These are phyloP conservation scores for Hemiscyllium ocellatum DNA, from an alignment of 2,113 vertebrate genomes.

Conservation along the genomic window DNA sequence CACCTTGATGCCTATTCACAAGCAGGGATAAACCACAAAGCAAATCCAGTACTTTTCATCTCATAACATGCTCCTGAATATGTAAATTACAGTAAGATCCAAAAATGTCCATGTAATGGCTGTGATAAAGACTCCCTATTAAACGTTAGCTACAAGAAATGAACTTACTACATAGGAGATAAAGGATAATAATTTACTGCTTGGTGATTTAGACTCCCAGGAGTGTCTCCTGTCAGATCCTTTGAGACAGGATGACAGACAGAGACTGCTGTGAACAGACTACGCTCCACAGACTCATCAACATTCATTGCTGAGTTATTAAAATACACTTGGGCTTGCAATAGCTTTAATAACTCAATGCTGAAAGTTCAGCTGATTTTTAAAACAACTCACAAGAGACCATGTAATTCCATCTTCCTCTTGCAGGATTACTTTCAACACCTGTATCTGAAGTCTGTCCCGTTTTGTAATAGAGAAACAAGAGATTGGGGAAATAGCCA, in stretches of 20 bases:
- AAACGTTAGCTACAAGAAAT: slow-evolving; percentile 24
- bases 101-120: not conserved
- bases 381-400: not conserved
- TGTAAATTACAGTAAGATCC: not conserved
- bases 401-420: not conserved
- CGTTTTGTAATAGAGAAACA: not conserved
- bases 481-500: slow-evolving; percentile 11
- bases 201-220: slow-evolving; percentile 30
- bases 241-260: slow-evolving; percentile 33
- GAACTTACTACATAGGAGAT: slow-evolving; percentile 26
- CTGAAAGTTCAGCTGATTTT: slow-evolving; percentile 13
- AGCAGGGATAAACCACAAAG: not conserved
- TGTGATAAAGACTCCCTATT: slow-evolving; percentile 25
- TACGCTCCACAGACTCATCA: slow-evolving; percentile 12
- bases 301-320: not conserved
- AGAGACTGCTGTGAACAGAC: slow-evolving; percentile 10
- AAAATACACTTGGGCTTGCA: slow-evolving; percentile 19
- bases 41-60: too few relatives aligned
- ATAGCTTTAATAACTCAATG: slow-evolving; percentile 16
- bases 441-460: not conserved
- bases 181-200: slow-evolving; percentile 36
- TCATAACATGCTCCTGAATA: not conserved
- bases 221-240: not conserved
- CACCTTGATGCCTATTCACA: not conserved
- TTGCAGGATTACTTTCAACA: slow-evolving; percentile 6